phyloP scores from a whole-genome alignment of 2,113 vertebrate genomes.

The Litocranius walleri region DNA sequence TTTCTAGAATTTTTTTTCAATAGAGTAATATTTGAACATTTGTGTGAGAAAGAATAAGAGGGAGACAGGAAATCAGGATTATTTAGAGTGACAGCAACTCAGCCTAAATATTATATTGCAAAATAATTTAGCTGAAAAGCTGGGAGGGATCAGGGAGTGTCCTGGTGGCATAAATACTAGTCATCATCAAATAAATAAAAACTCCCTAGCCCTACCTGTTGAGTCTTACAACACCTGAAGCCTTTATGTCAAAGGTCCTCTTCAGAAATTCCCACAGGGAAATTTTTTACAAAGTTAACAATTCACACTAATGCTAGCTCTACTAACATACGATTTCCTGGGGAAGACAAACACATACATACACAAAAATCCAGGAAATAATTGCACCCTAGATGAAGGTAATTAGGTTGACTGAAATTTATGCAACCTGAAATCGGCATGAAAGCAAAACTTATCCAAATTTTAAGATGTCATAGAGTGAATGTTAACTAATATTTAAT shows the following conservation, averaged over 20 bases:
- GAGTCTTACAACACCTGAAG: background rate
- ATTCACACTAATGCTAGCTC: conserved; percentile 3
- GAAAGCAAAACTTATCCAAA: background rate
- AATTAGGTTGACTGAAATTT: background rate
- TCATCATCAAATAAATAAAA: conserved; percentile 46
- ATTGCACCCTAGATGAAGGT: background rate
- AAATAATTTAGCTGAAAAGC: conserved; percentile 51
- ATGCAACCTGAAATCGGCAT: background rate
- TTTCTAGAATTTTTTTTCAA: conserved; percentile 19
- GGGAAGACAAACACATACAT: background rate
- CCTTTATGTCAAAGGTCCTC: background rate
- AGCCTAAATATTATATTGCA: conserved; percentile 34
- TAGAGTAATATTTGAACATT: background rate
- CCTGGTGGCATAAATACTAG: conserved; percentile 18
- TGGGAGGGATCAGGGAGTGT: conserved; percentile 49
- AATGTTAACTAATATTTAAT: background rate
- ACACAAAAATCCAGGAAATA: background rate
- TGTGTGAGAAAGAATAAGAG: background rate
- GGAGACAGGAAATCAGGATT: background rate
- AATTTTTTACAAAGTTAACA: conserved; percentile 1
- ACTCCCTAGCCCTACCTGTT: background rate
- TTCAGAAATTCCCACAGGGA: conserved; percentile 18
- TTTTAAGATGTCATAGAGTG: background rate
- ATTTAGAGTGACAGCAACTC: background rate
- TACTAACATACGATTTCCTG: background rate